These are phyloP conservation scores for Syrmaticus mikado DNA, from an alignment of 2,113 vertebrate genomes.

Conservation along the genomic window DNA sequence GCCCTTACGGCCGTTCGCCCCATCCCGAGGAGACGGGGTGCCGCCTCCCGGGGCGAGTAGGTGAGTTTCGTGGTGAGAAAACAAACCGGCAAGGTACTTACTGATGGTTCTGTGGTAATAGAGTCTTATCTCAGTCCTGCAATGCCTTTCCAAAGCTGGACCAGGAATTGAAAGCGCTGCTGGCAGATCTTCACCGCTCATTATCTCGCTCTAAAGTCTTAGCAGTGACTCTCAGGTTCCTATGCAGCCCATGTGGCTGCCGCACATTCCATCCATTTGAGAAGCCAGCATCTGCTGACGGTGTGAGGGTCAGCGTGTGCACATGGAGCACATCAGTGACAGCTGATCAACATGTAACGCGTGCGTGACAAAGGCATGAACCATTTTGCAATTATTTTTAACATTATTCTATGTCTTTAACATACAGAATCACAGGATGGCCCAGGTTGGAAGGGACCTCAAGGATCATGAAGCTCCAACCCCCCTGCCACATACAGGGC, in stretches of 20 bases:
- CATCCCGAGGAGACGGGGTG: too few species aligned
- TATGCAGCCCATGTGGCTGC: fast-evolving
- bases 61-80: too few species aligned
- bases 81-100: too few species aligned
- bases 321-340: background rate
- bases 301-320: fast-evolving
- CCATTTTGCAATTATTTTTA: background rate
- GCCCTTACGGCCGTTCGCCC: too few species aligned
- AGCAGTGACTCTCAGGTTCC: background rate
- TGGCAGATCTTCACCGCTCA: background rate
- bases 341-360: background rate
- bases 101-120: too few species aligned
- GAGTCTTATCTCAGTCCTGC: too few species aligned
- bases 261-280: fast-evolving
- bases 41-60: too few species aligned
- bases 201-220: background rate
- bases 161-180: background rate
- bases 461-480: too few species aligned
- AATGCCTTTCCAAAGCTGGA: background rate
- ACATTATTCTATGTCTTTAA: background rate
- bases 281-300: background rate
- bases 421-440: too few species aligned
- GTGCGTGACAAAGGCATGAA: background rate
- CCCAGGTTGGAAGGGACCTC: too few species aligned
- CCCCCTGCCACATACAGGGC: too few species aligned